Evolutionary conservation across 2,797 vertebrate genomes (phyloP).

Genomic region (Sebastiscus albofasciatus): DNA sequence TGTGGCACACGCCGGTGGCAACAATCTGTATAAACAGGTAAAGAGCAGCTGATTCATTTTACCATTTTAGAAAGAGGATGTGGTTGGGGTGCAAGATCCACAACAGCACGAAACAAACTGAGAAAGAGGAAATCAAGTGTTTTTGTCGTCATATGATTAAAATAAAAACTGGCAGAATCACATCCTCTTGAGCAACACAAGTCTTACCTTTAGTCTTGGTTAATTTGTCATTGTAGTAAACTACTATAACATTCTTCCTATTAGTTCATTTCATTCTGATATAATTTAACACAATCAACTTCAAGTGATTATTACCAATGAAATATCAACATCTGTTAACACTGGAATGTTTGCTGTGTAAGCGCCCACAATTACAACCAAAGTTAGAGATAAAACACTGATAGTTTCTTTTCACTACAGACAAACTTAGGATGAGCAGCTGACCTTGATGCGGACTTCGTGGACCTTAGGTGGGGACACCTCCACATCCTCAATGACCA

Average conservation of each 20-base stretch:
- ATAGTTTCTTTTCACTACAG: not conserved
- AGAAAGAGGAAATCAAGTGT: not conserved
- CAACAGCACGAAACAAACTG: not conserved
- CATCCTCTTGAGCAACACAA: not conserved
- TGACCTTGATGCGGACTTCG: conserved; percentile 95
- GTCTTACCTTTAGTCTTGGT: not conserved
- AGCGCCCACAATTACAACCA: too few relatives aligned
- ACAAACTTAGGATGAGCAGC: not conserved
- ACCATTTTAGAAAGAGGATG: not conserved
- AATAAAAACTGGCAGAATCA: not conserved
- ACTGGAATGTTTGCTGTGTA: not conserved
- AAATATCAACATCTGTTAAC: not conserved
- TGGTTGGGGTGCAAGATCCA: not conserved
- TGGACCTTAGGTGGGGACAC: conserved; percentile 91
- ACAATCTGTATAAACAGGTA: conserved; percentile 78
- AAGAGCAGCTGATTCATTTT: fast-evolving
- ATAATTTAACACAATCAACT: not conserved
- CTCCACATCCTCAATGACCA: conserved; percentile 89
- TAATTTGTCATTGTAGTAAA: not conserved
- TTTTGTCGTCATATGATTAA: not conserved
- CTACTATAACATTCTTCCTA: not conserved
- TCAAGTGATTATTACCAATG: not conserved
- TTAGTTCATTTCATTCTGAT: not conserved
- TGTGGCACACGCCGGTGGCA: conserved; percentile 91
- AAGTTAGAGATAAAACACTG: not conserved